Percentiles rank a stretch among this genome's conserved stretches.
These are phyloP conservation scores for Trichogramma dendrolimi DNA, from an alignment of 2,888 invertebrate genomes.

Conservation along the genomic window DNA sequence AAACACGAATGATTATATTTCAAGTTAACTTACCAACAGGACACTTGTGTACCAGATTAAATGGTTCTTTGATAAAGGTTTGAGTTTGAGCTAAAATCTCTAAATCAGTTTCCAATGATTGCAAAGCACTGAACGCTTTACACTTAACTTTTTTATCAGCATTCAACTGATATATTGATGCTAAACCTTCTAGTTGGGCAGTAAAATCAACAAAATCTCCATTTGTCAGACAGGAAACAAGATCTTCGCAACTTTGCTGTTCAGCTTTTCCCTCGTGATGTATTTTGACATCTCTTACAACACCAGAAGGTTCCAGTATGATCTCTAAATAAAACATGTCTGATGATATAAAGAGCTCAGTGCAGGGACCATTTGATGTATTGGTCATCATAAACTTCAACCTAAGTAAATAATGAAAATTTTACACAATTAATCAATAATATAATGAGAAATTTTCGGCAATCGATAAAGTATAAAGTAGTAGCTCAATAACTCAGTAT, in stretches of 20 bases:
- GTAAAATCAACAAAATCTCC: constrained; percentile 91
- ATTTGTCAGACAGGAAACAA: constrained; percentile 75
- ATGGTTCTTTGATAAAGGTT: constrained; percentile 67
- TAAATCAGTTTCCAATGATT: constrained; percentile 87
- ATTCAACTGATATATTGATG: constrained; percentile 88
- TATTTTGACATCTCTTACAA: constrained; percentile 84
- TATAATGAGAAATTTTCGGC: background rate
- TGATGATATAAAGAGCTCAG: constrained; percentile 84
- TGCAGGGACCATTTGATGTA: constrained; percentile 59
- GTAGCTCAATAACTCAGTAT: background rate
- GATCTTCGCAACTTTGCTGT: constrained; percentile 78
- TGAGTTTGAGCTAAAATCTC: constrained; percentile 75
- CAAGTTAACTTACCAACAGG: constrained; percentile 67
- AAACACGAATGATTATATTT: background rate
- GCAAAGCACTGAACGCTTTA: constrained; percentile 88
- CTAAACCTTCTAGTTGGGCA: constrained; percentile 84
- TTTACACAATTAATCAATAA: background rate
- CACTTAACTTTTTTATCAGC: constrained; percentile 92
- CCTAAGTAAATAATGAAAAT: constrained; percentile 51
- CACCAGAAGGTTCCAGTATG: constrained; percentile 75
- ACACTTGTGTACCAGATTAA: constrained; percentile 79
- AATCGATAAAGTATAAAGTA: background rate
- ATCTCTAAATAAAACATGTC: constrained; percentile 97
- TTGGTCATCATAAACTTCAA: constrained; percentile 85
- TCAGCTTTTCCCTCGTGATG: constrained; percentile 82